Conservation (phyloP, 2,888 invertebrate species). For the Epirrita christyi region DNA sequence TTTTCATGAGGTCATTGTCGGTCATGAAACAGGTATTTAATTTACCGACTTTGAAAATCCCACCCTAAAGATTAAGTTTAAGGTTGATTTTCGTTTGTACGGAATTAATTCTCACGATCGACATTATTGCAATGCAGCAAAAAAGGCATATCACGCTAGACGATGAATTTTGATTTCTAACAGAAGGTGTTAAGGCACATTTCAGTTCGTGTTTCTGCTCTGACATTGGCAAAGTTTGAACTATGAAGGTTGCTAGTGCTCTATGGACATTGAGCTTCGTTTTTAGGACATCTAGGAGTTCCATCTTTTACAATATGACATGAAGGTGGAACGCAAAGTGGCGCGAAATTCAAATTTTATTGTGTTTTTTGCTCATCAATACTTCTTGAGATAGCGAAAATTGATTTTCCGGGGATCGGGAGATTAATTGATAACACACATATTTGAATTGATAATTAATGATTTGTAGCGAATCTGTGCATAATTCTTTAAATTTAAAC, state of each 20-base stretch:
- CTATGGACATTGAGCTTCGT: slow-evolving; percentile 36
- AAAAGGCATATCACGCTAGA: slow-evolving; percentile 37
- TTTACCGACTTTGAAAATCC: slow-evolving; percentile 25
- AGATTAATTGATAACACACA: too few species aligned
- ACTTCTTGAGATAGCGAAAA: too few species aligned
- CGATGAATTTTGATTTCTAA: slow-evolving; percentile 27
- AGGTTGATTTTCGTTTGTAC: slow-evolving; percentile 29
- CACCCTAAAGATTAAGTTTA: slow-evolving; percentile 18
- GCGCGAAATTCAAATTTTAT: too few species aligned
- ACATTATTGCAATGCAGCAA: slow-evolving; percentile 49
- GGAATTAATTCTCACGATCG: slow-evolving; percentile 57
- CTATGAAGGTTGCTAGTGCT: slow-evolving; percentile 37
- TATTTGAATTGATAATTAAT: too few species aligned
- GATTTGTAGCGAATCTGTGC: too few species aligned
- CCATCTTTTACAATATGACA: too few species aligned
- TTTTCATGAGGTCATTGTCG: slow-evolving; percentile 76
- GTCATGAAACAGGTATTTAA: slow-evolving; percentile 73
- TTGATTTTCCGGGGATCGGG: too few species aligned
- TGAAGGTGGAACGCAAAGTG: too few species aligned
- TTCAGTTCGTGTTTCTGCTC: slow-evolving; percentile 15
- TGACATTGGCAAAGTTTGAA: slow-evolving; percentile 40
- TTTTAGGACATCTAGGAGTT: slow-evolving; percentile 27
- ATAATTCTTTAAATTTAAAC: too few species aligned
- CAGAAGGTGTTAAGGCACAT: neutral
- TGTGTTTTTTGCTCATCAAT: too few species aligned